These are phyloP conservation scores for Cheilosia pagana DNA, from an alignment of 2,888 invertebrate genomes.

Conservation along the genomic window DNA sequence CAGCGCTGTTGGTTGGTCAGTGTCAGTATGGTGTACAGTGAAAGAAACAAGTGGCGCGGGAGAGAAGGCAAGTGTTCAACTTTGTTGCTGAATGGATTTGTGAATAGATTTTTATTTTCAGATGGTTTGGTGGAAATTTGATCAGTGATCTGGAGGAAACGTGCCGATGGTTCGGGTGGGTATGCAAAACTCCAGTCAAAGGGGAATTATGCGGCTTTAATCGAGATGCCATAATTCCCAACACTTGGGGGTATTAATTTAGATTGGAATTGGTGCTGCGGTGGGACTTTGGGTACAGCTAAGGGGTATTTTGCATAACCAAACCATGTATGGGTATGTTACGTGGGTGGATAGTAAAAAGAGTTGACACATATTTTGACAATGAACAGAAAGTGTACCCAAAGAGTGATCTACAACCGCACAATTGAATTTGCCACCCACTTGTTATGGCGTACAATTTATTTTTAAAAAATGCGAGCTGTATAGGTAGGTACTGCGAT, in stretches of 20 bases:
- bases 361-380: constrained; percentile 22
- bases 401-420: neutral
- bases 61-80: constrained; percentile 29
- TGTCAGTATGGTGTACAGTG: too few relatives aligned
- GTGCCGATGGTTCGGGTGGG: neutral
- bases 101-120: constrained; percentile 22
- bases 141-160: constrained; percentile 26
- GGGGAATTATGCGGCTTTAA: constrained; percentile 39
- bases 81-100: constrained; percentile 30
- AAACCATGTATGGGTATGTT: neutral
- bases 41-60: neutral
- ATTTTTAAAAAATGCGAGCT: too few relatives aligned
- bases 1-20: constrained; percentile 21
- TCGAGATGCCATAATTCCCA: constrained; percentile 42
- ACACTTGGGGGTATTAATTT: constrained; percentile 21
- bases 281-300: neutral
- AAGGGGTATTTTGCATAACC: constrained; percentile 28
- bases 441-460: neutral
- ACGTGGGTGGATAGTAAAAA: constrained; percentile 23
- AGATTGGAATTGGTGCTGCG: constrained; percentile 5
- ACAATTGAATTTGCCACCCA: constrained; percentile 1
- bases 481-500: too few relatives aligned
- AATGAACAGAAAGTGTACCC: neutral
- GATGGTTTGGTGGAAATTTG: constrained; percentile 31
- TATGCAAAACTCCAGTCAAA: constrained; percentile 17